Base-by-base conservation (phyloP, 2,113 vertebrate species). In the Engystomops pustulosus region DNA sequence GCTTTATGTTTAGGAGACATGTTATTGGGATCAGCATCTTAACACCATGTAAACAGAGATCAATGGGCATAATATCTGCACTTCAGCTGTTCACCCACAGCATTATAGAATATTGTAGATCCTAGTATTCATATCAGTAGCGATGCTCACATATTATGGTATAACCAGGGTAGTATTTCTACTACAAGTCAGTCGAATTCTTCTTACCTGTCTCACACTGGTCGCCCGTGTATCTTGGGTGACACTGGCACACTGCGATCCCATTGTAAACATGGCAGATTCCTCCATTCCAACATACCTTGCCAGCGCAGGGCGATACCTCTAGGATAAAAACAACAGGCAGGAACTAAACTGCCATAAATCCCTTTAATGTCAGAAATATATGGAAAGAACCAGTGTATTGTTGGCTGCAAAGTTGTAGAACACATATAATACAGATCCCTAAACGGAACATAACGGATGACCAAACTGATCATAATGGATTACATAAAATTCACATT, bases 171-270 rank as follows among this genome's bases (percentile, higher is more conserved):
- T 38, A 36, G 34, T 23, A 38, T 23, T 25, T 6, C 8, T n/a
- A 0, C 53, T n/a, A 55, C 11, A 2, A 7, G 23, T n/a, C 0
- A 0, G 9, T 27, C n/a, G 10, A 2, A 7, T 49, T 72, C 60
- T 38, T 10, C 92, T 68, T 85, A 94, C 93, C 92, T 12, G 83
- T 90, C 86, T 93, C 90, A 1, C 93, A 94, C 77, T 88, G 70
- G 0, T 5, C 3, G 1, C 93, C 94, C 0, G 69, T 89, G 82
- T 91, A 94, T 38, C 93, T 92, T 0, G 62, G 81, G 18, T 80
- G 91, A 86, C 93, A 94, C 32, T 88, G 17, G 6, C 93, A 95
- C 0, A 0, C 69, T 0, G 87, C 91, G 0, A 90, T 88, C 72
- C 86, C 3, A 0, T 89, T 88, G 0, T 6, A 72, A 0, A 4